Percentiles rank a stretch among this genome's conserved stretches.
Evolutionary conservation across 1,140 invertebrate species (phyloP).

Genomic region (Panagrolaimus sp.): DNA sequence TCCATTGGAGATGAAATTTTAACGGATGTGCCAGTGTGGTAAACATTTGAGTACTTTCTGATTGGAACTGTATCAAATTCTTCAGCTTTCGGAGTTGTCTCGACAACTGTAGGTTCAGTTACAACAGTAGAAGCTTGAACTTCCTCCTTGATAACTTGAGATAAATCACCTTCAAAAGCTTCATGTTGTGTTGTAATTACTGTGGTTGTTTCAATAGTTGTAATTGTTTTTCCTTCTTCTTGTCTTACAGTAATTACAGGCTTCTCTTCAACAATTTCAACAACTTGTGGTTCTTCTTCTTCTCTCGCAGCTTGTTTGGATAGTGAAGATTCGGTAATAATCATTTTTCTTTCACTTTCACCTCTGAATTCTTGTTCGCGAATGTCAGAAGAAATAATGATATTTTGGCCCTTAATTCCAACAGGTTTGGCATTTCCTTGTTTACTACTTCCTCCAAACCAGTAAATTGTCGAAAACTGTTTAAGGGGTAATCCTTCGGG

Average conservation of each 20-base stretch:
- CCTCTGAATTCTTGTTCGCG: too few relatives aligned
- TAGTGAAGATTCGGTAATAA: too few relatives aligned
- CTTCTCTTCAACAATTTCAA: too few relatives aligned
- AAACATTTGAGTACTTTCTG: neutral
- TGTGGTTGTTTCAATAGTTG: slow-evolving; percentile 1
- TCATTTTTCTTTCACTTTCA: too few relatives aligned
- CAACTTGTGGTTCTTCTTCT: too few relatives aligned
- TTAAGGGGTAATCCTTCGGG: neutral
- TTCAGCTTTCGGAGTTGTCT: neutral
- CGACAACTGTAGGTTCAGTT: neutral
- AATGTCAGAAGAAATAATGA: neutral
- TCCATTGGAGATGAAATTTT: neutral
- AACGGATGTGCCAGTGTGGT: neutral
- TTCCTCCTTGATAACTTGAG: neutral
- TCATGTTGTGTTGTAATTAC: neutral
- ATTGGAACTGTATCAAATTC: neutral
- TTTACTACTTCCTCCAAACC: neutral
- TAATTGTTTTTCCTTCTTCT: too few relatives aligned
- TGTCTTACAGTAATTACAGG: too few relatives aligned
- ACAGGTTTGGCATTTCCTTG: neutral
- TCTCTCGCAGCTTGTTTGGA: too few relatives aligned
- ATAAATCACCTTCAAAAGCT: neutral
- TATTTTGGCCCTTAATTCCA: neutral
- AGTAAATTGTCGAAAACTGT: neutral
- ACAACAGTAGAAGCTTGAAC: neutral